Evolutionary conservation across 2,797 vertebrate species (phyloP), one percentile per base, ranked within the genome.

Genomic region (Taeniopygia guttata): DNA sequence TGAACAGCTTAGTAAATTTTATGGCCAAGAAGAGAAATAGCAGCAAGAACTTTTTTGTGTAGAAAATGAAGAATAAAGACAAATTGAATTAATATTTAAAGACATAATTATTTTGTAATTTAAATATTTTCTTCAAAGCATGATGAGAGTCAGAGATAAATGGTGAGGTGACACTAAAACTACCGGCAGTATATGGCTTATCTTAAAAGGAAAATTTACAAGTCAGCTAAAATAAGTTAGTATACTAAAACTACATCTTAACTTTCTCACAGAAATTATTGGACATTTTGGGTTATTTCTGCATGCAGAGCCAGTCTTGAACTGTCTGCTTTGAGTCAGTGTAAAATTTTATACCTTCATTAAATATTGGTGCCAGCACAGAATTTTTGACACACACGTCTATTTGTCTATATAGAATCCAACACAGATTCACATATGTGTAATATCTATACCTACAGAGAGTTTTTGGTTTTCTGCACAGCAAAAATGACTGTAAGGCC

Each of bases 291-390:
- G 32, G 56, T 91, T 83, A 67, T 77, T 93, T 89, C 51, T 96
- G 89, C 59, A 93, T 23, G 66, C 89, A 94, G 77, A 94, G 62
- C 78, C 96, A 97, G 86, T 94, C 97, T 95, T 96, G 97, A 97
- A 96, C 21, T 90, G 94, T 96, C 97, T 91, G 96, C 96, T 98
- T 87, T 51, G 88, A 93, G 95, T 90, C 96, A 93, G 96, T 95
- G 97, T 78, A 94, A 97, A 95, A 83, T 84, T 87, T 74, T 74
- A 88, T 36, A 96, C 89, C 87, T 98, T 97, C 85, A 91, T 89
- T 75, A 95, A 98, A 95, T 98, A 59, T 6, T 72, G 22, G 26
- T 38, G 40, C 40, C 43, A 62, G 49, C 32, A 59, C 4, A 34
- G 36, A 46, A 45, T 6, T 59, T 54, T 32, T 72, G 22, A 58